These are phyloP conservation scores for Lucilia sericata DNA, from an alignment of 1,140 invertebrate species.

Conservation along the genomic window DNA sequence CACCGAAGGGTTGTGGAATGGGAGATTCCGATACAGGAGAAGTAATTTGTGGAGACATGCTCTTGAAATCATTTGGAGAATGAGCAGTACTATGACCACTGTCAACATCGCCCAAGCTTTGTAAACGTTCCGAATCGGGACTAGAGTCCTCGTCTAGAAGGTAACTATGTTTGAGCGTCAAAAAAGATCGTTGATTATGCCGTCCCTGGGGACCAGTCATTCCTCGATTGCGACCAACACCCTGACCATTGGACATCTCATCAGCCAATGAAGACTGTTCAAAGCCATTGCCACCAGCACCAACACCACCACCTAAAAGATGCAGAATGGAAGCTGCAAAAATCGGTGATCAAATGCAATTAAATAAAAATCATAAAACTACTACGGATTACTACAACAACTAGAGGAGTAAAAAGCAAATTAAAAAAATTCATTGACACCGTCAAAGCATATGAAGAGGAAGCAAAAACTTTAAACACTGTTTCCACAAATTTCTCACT, in stretches of 20 bases:
- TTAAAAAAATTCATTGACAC: neutral
- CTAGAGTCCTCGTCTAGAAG: conserved; percentile 84
- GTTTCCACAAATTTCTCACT: conserved; percentile 53
- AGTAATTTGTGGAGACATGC: conserved; percentile 79
- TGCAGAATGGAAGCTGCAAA: conserved; percentile 68
- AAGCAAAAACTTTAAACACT: neutral
- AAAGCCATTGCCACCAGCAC: conserved; percentile 57
- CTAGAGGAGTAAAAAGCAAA: neutral
- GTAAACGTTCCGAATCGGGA: conserved; percentile 84
- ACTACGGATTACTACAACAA: neutral
- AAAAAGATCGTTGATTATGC: conserved; percentile 71
- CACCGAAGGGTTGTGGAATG: conserved; percentile 72
- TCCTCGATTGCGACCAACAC: conserved; percentile 51
- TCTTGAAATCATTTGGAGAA: conserved; percentile 87
- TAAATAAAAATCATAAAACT: conserved; percentile 43
- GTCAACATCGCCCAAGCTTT: conserved; percentile 81
- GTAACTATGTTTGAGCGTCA: conserved; percentile 81
- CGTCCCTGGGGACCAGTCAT: conserved; percentile 36
- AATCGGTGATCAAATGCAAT: conserved; percentile 56
- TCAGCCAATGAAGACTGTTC: conserved; percentile 77
- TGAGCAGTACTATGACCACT: conserved; percentile 91
- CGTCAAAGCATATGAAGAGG: neutral
- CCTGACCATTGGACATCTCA: conserved; percentile 70
- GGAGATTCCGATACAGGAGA: conserved; percentile 70
- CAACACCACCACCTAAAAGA: conserved; percentile 59